phyloP scores from a whole-genome alignment of 2,888 invertebrate species.

The Drosophila anceps region DNA sequence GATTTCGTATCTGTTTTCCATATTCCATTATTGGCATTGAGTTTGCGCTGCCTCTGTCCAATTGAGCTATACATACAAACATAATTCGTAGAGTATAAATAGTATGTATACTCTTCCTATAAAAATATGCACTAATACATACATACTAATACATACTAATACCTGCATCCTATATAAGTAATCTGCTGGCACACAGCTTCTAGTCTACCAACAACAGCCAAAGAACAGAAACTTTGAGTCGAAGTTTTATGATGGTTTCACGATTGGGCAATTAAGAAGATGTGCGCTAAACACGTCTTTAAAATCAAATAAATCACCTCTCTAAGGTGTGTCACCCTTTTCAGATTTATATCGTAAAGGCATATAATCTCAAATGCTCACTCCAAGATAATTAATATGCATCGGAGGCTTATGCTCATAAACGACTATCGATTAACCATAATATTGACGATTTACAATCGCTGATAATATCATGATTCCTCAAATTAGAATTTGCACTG shows the following conservation, averaged over 20 bases:
- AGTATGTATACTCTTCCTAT: neutral
- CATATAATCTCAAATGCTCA: neutral
- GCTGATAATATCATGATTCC: conserved; percentile 38
- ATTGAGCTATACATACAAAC: conserved; percentile 4
- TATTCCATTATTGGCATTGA: conserved; percentile 50
- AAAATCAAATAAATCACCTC: conserved; percentile 76
- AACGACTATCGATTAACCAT: conserved; percentile 71
- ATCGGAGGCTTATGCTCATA: conserved; percentile 51
- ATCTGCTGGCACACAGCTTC: conserved; percentile 24
- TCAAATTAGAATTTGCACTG: conserved; percentile 33
- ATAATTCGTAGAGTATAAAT: conserved; percentile 1
- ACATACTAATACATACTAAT: no score
- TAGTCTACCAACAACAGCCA: neutral
- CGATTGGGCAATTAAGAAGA: conserved; percentile 63
- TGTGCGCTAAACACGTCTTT: conserved; percentile 73
- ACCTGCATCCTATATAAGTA: no score
- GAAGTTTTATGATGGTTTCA: conserved; percentile 53
- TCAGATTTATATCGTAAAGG: conserved; percentile 25
- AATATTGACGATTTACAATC: conserved; percentile 65
- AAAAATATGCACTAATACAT: neutral
- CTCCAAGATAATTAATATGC: conserved; percentile 61
- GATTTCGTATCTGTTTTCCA: conserved; percentile 50
- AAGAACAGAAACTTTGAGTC: conserved; percentile 17
- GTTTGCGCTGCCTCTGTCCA: conserved; percentile 28
- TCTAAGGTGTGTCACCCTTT: conserved; percentile 38